These are phyloP conservation scores for Aplidium turbinatum DNA, from an alignment of 23 tunicate species.

Conservation along the genomic window DNA sequence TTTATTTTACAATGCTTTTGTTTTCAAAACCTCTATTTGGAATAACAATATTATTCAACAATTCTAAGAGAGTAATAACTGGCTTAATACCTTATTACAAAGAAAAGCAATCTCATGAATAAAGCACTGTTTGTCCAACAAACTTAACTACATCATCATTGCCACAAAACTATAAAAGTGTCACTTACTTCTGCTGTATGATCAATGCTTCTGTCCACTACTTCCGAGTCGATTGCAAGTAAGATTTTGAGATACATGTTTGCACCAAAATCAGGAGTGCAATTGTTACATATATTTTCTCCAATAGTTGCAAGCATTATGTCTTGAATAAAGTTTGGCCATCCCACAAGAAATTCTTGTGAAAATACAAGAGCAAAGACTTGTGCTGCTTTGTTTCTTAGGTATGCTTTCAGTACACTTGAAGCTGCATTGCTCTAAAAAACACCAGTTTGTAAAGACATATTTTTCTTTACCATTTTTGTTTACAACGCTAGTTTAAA, in stretches of 20 bases:
- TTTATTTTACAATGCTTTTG: too few species aligned
- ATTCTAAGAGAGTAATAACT: too few species aligned
- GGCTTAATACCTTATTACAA: too few species aligned
- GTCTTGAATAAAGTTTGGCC: constrained; percentile 74
- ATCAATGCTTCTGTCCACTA: constrained; percentile 76
- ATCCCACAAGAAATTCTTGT: constrained; percentile 55
- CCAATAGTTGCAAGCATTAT: constrained; percentile 52
- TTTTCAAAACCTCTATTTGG: too few species aligned
- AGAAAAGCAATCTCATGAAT: too few species aligned
- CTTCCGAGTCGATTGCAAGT: constrained; percentile 87
- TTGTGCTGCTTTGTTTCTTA: constrained; percentile 83
- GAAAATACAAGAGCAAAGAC: constrained; percentile 84
- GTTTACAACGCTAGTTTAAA: not conserved
- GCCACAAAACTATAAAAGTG: not conserved
- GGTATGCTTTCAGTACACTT: constrained; percentile 31
- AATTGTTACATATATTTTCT: constrained; percentile 11
- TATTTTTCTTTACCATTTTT: not conserved
- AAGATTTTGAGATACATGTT: constrained; percentile 71
- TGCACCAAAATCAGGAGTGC: constrained; percentile 37
- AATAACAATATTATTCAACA: too few species aligned
- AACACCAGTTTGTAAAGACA: not conserved
- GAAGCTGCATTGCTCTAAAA: constrained; percentile 31
- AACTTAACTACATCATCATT: not conserved
- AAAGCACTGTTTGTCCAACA: too few species aligned
- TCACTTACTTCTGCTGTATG: constrained; percentile 55